Base-by-base conservation (phyloP, 1,140 invertebrate genomes). In the Euglossa dilemma region DNA sequence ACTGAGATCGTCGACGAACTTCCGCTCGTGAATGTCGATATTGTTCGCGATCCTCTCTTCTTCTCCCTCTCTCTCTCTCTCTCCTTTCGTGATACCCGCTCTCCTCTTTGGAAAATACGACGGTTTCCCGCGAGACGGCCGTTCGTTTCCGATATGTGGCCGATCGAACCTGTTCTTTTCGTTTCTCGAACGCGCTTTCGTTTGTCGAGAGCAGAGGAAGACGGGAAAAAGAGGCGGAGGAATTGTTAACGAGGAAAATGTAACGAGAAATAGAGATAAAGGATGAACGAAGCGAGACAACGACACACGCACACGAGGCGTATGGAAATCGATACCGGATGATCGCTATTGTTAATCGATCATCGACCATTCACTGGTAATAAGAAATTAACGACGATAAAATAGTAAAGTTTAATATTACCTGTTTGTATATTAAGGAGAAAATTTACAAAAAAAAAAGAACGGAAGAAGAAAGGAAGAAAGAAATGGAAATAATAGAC, bases 341-440 rank as follows among this genome's bases (percentile, higher is more conserved):
- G 73, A 80, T 85, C 79, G 85, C 64, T 69, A 80, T 83, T 47
- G 20, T 59, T 59, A 36, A 79, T 72, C 9, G 57, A 63, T 70
- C 36, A 79, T 69, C 56, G 28, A 67, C 23, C 52, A 84, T 76
- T 77, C 59, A 43, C 56, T 76, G 50, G 20, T 84, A 77, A 81
- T 54, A 14, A 76, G 64, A 86, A 84, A 85, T 85, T 84, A 66
- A 82, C 71, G 67, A 70, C 87, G 86, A 64, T 71, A 84, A 78
- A 82, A 7, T n/a, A 23, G 7, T 91, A 74, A 84, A 87, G 85
- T 86, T 87, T 92, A 91, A 87, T 57, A 67, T 86, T 90, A 89
- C 67, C 72, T 86, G 86, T 92, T 92, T 90, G 86, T 91, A 91
- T 83, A 86, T 89, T 90, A 81, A 85, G 64, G 52, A 63, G 52